Evolutionary conservation across 2,113 vertebrate species (phyloP), one percentile per base, ranked within the genome.

Genomic region (Athene cunicularia): DNA sequence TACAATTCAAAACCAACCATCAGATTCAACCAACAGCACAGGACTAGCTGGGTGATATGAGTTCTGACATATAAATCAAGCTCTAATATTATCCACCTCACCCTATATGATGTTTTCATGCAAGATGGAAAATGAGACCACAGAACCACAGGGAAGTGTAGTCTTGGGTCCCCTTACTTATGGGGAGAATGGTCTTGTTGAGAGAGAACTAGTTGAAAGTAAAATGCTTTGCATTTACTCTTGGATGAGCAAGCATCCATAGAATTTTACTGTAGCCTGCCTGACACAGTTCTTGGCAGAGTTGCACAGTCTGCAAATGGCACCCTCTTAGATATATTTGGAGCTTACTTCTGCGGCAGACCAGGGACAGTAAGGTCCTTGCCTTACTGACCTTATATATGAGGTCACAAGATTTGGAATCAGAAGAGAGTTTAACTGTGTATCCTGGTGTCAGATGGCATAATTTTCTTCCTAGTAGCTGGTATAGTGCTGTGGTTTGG

Each of bases 331-430:
- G 49, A 35, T 8, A 43, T 1, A 2, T 74, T 37, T 85, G 39
- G 60, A 75, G 15, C 22, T 45, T 53, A 49, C 21, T 56, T 60
- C 45, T 87, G 47, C 27, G 27, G 24, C 47, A 62, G 37, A 58
- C 3, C n/a, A 50, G 21, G 32, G 64, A 50, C 11, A 53, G 13
- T 24, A 45, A 79, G 56, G 43, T 39, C 15, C 17, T 6, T 45
- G 43, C 43, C 43, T 45, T 45, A 45, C 43, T 18, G 16, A 45
- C 30, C n/a, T 1, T 2, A n/a, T 14, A 14, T 22, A 49, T 10
- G 12, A 80, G 20, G 3, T 18, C 1, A 0, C 23, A 20, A 21
- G 20, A 30, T 71, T 52, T 49, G 27, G 6, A 79, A 20, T 2
- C 3, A 79, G 58, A 76, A 87, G 26, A 76, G 11, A 49, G 3